Evolutionary conservation across 2,797 vertebrate species (phyloP), one percentile per base, ranked within the genome.

Genomic region (Florisuga fusca): DNA sequence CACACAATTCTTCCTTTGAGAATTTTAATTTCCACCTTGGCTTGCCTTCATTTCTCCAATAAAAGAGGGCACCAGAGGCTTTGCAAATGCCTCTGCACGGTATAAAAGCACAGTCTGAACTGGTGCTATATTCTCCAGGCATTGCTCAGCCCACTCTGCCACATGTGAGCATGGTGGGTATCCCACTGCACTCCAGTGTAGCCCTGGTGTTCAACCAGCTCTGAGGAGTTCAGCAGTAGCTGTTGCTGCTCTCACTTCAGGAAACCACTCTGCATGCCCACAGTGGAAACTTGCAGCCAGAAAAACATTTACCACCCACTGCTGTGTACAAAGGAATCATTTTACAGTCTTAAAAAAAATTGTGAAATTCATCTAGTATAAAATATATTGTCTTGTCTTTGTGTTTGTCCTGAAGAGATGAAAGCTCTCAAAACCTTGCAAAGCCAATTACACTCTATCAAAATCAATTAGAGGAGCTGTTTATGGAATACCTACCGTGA

Each of bases 381-480:
- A 92, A 89, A 85, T 18, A 72, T 26, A 27, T 63, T 53, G 29
- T 34, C 89, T 66, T 54, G 33, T 69, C 61, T 91, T 95, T 73
- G 55, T 74, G 81, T 73, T 92, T 88, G 79, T 96, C 81, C 73
- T 61, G 78, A 90, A 84, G 46, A 90, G 86, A 83, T 68, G 54
- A 72, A 85, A 95, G 74, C 76, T 84, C 38, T 96, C 92, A 90
- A 90, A 95, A 89, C 27, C 62, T 73, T 85, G 87, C 84, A 93
- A 89, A 95, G 93, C 68, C 76, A 97, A 96, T 96, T 97, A 95
- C 6, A 31, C 87, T 64, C 90, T 62, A 96, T 92, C 82, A 96
- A 91, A 97, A 96, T 87, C 88, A 97, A 96, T 97, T 86, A 95
- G 75, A 85, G 46, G 33, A 89, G 46, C 53, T 87, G 90, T 96